Evolutionary conservation across 2,797 vertebrate species (phyloP), one percentile per base, ranked within the genome.

Genomic region (Helarctos malayanus): DNA sequence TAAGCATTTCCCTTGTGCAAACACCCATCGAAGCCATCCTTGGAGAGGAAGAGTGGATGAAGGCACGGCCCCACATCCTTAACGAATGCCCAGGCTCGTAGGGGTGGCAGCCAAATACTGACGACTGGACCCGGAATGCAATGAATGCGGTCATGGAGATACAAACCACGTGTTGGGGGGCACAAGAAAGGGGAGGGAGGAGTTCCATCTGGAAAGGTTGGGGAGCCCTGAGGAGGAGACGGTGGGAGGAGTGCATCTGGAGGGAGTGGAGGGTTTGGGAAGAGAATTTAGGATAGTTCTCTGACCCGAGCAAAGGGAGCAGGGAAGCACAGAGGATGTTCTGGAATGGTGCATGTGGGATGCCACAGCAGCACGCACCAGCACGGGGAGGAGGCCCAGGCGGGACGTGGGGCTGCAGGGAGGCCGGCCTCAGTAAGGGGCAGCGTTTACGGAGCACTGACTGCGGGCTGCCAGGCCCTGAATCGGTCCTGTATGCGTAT

Each of bases 331-430:
- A 41, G 73, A 18, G 25, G 13, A 12, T 7, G 38, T 25, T 59
- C 7, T 3, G 3, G 45, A 57, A 45, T 45, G 9, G 21, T 11
- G 1, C 23, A 3, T 23, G 12, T 9, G 27, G 56, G 75, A 16
- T 5, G 2, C 3, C 7, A 3, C 3, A 25, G 38, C 1, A 12
- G n/a, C 3, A 29, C 6, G 21, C 13, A 4, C 2, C 1, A 2
- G 16, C 6, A 0, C 0, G 14, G 32, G 32, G 21, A 10, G 69
- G 68, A 57, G 11, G 32, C 21, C 11, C 23, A 16, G 69, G 47
- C 21, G 15, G 41, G 32, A 8, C 1, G 1, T 0, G 0, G 2
- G 47, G 45, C 23, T 12, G 10, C 4, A 5, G 56, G 59, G 12
- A 35, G 18, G 32, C 75, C 45, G 19, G 11, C 27, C 35, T 11